These are phyloP conservation scores for Coelinius sp. DNA, from an alignment of 2,888 invertebrate genomes.

Conservation along the genomic window DNA sequence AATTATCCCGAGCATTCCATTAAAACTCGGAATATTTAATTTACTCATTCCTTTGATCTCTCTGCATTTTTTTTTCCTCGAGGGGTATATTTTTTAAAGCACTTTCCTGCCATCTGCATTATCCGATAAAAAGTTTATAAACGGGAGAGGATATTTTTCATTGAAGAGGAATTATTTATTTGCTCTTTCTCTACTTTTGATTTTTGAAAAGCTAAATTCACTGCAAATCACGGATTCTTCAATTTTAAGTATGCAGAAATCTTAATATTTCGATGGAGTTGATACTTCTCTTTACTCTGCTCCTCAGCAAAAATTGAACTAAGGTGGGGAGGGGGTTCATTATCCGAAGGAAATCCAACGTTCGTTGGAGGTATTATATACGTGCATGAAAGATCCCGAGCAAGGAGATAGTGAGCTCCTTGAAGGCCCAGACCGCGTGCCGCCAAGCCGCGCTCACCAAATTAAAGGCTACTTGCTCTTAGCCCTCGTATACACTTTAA, in stretches of 20 bases:
- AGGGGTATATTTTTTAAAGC: not conserved
- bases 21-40: constrained; percentile 39
- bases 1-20: constrained; percentile 37
- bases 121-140: constrained; percentile 27
- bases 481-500: constrained; percentile 5
- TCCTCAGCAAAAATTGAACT: too few relatives aligned
- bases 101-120: constrained; percentile 9
- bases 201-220: not conserved
- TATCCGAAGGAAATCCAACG: constrained; percentile 9
- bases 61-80: constrained; percentile 25
- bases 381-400: constrained; percentile 15
- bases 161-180: constrained; percentile 7
- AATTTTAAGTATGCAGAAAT: too few relatives aligned
- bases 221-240: not conserved
- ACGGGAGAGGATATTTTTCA: not conserved
- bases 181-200: not conserved
- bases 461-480: constrained; percentile 35
- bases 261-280: too few relatives aligned
- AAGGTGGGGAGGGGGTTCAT: not conserved
- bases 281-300: too few relatives aligned
- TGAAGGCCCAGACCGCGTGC: constrained; percentile 44
- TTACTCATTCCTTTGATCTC: constrained; percentile 35
- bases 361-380: constrained; percentile 22
- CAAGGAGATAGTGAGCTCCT: constrained; percentile 9
- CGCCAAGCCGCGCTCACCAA: constrained; percentile 43